These are phyloP conservation scores for Tetramorium bicarinatum DNA, from an alignment of 2,888 invertebrate genomes.

Conservation along the genomic window DNA sequence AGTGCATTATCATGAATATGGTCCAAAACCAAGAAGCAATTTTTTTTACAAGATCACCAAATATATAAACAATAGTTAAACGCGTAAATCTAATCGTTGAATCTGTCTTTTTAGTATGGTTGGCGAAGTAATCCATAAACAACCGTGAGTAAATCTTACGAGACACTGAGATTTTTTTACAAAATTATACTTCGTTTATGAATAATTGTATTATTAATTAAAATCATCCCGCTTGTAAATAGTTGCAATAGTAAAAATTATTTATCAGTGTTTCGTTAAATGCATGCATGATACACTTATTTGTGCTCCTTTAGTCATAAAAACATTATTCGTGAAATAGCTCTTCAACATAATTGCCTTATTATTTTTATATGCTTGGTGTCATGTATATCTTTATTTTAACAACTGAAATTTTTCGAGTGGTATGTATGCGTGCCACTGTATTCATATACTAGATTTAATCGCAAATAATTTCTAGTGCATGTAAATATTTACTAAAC, in stretches of 20 bases:
- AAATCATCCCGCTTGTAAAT: background rate
- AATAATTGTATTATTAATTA: background rate
- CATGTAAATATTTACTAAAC: background rate
- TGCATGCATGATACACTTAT: background rate
- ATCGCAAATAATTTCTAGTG: background rate
- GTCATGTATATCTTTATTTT: background rate
- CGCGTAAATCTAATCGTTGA: constrained; percentile 31
- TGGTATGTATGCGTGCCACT: background rate
- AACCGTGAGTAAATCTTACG: constrained; percentile 89
- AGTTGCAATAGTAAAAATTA: background rate
- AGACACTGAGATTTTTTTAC: constrained; percentile 24
- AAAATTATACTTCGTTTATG: constrained; percentile 15
- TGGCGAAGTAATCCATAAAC: constrained; percentile 91
- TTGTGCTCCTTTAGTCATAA: background rate
- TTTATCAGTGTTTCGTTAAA: background rate
- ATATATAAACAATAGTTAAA: background rate
- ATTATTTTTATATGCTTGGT: background rate
- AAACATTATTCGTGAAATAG: background rate
- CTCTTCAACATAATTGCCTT: background rate
- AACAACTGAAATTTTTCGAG: background rate
- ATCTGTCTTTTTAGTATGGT: constrained; percentile 88
- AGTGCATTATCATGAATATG: background rate
- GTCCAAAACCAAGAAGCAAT: background rate
- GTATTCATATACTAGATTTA: constrained; percentile 16
- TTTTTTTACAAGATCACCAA: constrained; percentile 22